These are phyloP conservation scores for Puntigrus tetrazona DNA, from an alignment of 2,113 vertebrate genomes.

Conservation along the genomic window DNA sequence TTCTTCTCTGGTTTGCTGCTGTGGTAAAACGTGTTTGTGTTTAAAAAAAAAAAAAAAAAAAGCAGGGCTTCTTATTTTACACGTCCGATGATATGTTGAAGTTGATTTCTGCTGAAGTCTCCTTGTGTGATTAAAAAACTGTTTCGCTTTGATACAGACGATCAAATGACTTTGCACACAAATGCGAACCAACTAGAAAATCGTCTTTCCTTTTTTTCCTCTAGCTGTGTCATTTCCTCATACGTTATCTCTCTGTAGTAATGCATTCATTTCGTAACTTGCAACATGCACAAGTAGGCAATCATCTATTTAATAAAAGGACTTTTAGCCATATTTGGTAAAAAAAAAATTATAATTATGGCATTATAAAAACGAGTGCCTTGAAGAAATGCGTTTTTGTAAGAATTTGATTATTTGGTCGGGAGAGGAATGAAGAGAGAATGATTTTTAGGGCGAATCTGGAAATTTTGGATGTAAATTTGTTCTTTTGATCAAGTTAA, in stretches of 20 bases:
- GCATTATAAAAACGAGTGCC: constrained; percentile 17
- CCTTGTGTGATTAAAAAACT: not conserved
- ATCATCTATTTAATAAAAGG: not conserved
- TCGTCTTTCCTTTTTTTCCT: not conserved
- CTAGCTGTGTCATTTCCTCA: not conserved
- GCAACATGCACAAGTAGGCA: not conserved
- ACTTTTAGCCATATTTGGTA: not conserved
- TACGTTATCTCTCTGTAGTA: not conserved
- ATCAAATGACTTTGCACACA: not conserved
- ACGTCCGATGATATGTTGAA: not conserved
- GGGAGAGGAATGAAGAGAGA: not conserved
- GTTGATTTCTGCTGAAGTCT: constrained; percentile 27
- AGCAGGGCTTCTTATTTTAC: not conserved
- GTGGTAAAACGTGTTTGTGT: constrained; percentile 30
- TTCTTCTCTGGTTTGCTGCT: constrained; percentile 35
- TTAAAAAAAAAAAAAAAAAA: too few relatives aligned
- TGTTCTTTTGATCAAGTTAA: too few relatives aligned
- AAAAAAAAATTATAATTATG: not conserved
- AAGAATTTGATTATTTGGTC: not conserved
- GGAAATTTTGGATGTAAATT: not conserved
- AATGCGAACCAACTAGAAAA: not conserved
- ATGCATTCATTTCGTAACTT: not conserved
- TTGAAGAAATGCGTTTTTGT: not conserved
- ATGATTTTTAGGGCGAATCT: not conserved
- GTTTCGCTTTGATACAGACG: not conserved